Evolutionary conservation across 2,113 vertebrate genomes (phyloP).

Genomic region (Atractosteus spatula): DNA sequence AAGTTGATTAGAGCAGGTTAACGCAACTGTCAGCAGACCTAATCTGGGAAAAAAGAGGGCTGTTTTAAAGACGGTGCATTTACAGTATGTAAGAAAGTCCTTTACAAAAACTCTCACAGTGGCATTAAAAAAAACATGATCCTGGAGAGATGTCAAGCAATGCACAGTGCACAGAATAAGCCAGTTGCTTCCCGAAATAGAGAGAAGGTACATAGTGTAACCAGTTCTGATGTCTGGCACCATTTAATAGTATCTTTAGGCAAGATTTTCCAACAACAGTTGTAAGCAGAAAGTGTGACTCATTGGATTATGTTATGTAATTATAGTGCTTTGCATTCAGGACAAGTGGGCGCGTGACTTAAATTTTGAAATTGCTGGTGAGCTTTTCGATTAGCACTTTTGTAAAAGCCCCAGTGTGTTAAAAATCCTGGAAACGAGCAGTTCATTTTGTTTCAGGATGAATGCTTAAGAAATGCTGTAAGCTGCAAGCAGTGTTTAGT

Average conservation of each 20-base stretch:
- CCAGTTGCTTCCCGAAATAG: constrained; percentile 27
- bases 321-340: constrained; percentile 34
- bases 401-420: constrained; percentile 29
- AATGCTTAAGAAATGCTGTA: no score
- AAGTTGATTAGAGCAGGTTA: no score
- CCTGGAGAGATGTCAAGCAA: constrained; percentile 18
- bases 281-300: constrained; percentile 52
- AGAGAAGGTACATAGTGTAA: constrained; percentile 39
- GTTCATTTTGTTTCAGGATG: no score
- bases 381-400: constrained; percentile 31
- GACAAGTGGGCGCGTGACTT: constrained; percentile 26
- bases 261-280: constrained; percentile 50
- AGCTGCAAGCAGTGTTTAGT: no score
- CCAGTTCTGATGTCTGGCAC: constrained; percentile 50
- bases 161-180: constrained; percentile 20
- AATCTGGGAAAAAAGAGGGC: constrained; percentile 34
- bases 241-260: constrained; percentile 55
- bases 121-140: constrained; percentile 27
- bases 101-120: constrained; percentile 28
- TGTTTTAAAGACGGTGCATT: constrained; percentile 23
- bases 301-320: constrained; percentile 34
- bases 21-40: constrained; percentile 37
- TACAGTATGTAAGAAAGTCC: constrained; percentile 48
- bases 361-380: constrained; percentile 38
- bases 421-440: neutral